A percentile compares a stretch with the other conserved stretches of the same genome.
phyloP scores from a whole-genome alignment of 30 jellyfish, hydroid and myxozoan species.

The Pseudorhiza aurosa region DNA sequence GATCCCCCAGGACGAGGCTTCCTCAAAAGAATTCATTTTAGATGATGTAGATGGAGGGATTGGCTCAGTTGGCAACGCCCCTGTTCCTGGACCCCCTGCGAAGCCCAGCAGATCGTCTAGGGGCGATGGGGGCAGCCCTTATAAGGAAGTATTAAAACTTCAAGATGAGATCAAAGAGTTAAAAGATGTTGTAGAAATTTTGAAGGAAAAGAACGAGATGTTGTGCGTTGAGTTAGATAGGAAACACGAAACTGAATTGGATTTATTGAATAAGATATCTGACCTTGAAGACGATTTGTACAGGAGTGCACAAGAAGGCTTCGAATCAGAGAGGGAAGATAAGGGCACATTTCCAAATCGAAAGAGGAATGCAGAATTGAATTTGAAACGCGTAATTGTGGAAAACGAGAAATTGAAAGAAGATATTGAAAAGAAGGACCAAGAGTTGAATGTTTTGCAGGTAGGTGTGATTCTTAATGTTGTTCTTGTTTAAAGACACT shows the following conservation, averaged over 20 bases:
- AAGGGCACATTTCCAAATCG: not conserved
- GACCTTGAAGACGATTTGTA: conserved; percentile 58
- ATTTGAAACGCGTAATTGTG: conserved; percentile 7
- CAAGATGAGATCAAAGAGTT: conserved; percentile 22
- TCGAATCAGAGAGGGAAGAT: conserved; percentile 52
- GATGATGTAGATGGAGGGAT: conserved; percentile 29
- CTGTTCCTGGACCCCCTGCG: conserved; percentile 1
- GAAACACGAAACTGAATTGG: conserved; percentile 61
- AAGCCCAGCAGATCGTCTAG: not conserved
- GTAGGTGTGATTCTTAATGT: not conserved
- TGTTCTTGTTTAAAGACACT: not conserved
- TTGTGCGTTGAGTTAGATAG: conserved; percentile 25
- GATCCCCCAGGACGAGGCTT: conserved; percentile 27
- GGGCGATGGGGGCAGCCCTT: conserved; percentile 17
- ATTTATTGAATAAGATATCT: conserved; percentile 34
- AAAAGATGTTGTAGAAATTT: conserved; percentile 38
- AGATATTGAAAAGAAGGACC: conserved; percentile 24
- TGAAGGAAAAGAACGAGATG: conserved; percentile 53
- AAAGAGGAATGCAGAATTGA: conserved; percentile 22
- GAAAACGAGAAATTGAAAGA: conserved; percentile 42
- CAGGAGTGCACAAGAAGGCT: conserved; percentile 70
- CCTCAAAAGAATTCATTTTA: not conserved
- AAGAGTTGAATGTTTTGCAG: conserved; percentile 10
- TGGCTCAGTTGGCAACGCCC: not conserved
- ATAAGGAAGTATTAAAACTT: conserved; percentile 2